Evolutionary conservation across 2,888 invertebrate genomes (phyloP).

Genomic region (Anthrax anthrax): DNA sequence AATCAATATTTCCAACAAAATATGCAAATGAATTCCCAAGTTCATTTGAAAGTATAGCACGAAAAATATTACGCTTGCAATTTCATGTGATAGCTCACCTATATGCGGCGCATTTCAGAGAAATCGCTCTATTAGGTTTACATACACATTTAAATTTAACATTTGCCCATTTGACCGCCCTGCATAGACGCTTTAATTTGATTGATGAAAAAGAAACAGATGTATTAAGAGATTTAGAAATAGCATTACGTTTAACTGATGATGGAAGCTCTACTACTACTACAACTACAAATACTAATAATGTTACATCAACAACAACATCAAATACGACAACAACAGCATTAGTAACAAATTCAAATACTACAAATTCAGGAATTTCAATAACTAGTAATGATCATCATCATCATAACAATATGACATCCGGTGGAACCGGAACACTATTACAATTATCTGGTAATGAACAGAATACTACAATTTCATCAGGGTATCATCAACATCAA

Average conservation of each 20-base stretch:
- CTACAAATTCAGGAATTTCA: not conserved
- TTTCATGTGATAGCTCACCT: slow-evolving; percentile 97
- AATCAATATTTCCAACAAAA: slow-evolving; percentile 95
- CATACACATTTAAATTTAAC: slow-evolving; percentile 96
- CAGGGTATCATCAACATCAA: not conserved
- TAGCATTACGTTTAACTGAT: slow-evolving; percentile 55
- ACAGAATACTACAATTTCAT: not conserved
- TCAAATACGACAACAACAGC: slow-evolving; percentile 12
- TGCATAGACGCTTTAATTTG: slow-evolving; percentile 73
- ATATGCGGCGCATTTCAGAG: slow-evolving; percentile 95
- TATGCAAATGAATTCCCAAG: slow-evolving; percentile 91
- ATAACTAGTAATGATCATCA: not conserved
- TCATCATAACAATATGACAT: no score
- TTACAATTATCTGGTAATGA: slow-evolving; percentile 3
- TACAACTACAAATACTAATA: slow-evolving; percentile 13
- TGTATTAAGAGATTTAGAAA: slow-evolving; percentile 79
- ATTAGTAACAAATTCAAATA: slow-evolving; percentile 9
- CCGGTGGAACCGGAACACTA: not conserved
- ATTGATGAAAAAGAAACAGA: slow-evolving; percentile 94
- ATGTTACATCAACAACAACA: slow-evolving; percentile 1
- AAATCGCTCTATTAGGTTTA: slow-evolving; percentile 82
- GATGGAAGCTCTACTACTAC: slow-evolving; percentile 22
- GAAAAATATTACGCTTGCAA: slow-evolving; percentile 89
- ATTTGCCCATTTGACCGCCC: slow-evolving; percentile 87
- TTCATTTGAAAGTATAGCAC: slow-evolving; percentile 86